A percentile compares a stretch with the other conserved stretches of the same genome.
These are phyloP conservation scores for Gopherus flavomarginatus DNA, from an alignment of 2,113 vertebrate genomes.

Conservation along the genomic window DNA sequence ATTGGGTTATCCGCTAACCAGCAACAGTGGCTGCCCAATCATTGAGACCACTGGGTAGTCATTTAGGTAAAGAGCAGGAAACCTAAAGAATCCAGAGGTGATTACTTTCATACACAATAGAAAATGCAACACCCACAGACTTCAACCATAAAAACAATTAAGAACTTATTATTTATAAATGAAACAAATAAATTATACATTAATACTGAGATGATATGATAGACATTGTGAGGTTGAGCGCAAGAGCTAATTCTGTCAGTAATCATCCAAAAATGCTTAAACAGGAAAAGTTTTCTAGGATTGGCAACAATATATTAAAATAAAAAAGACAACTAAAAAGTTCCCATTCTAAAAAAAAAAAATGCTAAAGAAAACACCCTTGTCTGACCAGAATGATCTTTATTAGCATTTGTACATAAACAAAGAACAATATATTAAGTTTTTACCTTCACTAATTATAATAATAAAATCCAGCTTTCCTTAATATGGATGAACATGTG, in stretches of 20 bases:
- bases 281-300: neutral
- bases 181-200: neutral
- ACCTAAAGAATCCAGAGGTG: neutral
- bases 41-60: neutral
- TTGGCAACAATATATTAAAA: neutral
- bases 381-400: neutral
- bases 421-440: neutral
- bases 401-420: neutral
- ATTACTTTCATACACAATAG: no score
- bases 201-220: neutral
- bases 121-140: neutral
- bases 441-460: neutral
- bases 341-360: neutral
- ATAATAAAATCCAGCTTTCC: neutral
- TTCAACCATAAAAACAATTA: neutral
- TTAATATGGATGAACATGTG: neutral
- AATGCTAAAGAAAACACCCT: neutral
- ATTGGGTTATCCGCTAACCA: neutral
- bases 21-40: neutral
- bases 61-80: neutral
- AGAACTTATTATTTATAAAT: neutral
- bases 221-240: neutral
- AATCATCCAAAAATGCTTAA: neutral
- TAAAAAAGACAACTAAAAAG: neutral
- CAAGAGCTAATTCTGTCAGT: neutral